phyloP scores from a whole-genome alignment of 1,140 invertebrate species.

The Sitodiplosis mosellana region DNA sequence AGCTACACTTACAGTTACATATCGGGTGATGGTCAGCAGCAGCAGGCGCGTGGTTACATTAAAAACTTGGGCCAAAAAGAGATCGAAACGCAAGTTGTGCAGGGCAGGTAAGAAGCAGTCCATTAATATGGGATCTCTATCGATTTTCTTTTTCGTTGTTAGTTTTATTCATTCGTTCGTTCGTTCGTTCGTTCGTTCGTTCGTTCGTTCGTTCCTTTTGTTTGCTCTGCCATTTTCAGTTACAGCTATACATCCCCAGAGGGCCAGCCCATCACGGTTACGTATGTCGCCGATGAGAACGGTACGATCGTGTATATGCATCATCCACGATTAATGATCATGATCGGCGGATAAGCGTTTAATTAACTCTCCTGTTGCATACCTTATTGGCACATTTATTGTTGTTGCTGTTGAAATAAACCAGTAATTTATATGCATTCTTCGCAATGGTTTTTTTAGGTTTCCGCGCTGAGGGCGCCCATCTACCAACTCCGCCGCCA shows the following conservation, averaged over 20 bases:
- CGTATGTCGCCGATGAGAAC: constrained; percentile 38
- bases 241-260: constrained; percentile 40
- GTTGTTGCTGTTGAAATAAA: background rate
- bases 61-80: constrained; percentile 33
- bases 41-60: constrained; percentile 34
- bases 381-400: background rate
- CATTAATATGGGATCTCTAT: too few relatives aligned
- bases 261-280: constrained; percentile 29
- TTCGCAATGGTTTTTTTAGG: constrained; percentile 14
- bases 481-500: constrained; percentile 40
- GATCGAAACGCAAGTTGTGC: constrained; percentile 28
- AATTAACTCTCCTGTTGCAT: background rate
- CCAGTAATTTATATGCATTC: background rate
- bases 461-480: constrained; percentile 31
- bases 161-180: too few relatives aligned
- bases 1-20: constrained; percentile 33
- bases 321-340: background rate
- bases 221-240: too few relatives aligned
- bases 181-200: too few relatives aligned
- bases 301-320: constrained; percentile 7
- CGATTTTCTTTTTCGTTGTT: too few relatives aligned
- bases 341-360: background rate
- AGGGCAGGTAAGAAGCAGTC: too few relatives aligned
- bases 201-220: too few relatives aligned
- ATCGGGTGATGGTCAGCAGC: constrained; percentile 39